Evolutionary conservation across 2,113 vertebrate species (phyloP), one percentile per base, ranked within the genome.

Genomic region (Addax nasomaculatus): DNA sequence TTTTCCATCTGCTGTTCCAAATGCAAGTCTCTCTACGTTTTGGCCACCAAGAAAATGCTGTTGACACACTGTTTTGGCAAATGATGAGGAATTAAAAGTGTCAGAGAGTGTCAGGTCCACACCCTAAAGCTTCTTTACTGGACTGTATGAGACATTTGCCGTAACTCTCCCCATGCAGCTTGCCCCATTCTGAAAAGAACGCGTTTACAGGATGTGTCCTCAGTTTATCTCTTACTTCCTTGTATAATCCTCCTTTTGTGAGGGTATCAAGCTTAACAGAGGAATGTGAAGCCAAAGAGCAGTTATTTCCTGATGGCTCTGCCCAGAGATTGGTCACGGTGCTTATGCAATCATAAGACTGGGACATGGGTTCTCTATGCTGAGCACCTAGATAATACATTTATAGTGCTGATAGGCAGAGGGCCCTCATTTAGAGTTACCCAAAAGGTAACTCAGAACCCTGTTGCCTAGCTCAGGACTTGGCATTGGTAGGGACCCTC

Each of bases 231-330:
- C 83, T 76, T 80, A 36, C 91, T 94, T 98, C 87, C 92, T 92
- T 47, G 6, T 64, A 49, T 96, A 97, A 98, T 97, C 96, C 80
- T 94, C 49, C 86, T 81, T 79, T 97, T 96, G 86, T 97, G 76
- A 79, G 7, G 39, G 39, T 43, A 83, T 96, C n/a, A 80, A 96
- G 49, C 60, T 90, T 43, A 93, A 96, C 58, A 95, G 93, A 96
- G 93, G 88, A 87, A 70, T 36, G 49, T 39, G 58, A 95, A 95
- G 73, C 58, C 33, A 21, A 88, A 97, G 10, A 92, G 19, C 33
- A 79, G n/a, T 83, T 85, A 89, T 84, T 97, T 98, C 96, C 87
- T 93, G 73, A 79, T 95, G 49, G 14, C 60, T 96, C 33, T 96
- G 80, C 79, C 80, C 64, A 96, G 60, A 96, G 58, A 79, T 70